Base-by-base conservation (phyloP, 2,888 invertebrate genomes). In the Scaeva pyrastri region DNA sequence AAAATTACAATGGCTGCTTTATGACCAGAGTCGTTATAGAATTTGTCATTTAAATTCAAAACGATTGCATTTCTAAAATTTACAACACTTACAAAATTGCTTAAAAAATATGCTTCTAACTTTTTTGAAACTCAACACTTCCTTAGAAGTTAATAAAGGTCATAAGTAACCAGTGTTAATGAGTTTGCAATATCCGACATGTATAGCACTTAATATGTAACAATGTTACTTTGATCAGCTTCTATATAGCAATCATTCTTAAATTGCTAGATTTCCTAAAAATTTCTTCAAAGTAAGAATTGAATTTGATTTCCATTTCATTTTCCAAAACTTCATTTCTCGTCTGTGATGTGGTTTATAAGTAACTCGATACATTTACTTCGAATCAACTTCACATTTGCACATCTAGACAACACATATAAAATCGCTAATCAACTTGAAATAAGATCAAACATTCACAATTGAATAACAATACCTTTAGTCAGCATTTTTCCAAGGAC, bases 381-480 rank as follows among this genome's bases (percentile, higher is more conserved):
- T 36, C 68, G 68, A 75, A 55, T 71, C 80, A 74, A 68, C 43
- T 55, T 60, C 52, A n/a, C n/a, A 50, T 73, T 56, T 19, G 10
- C 16, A 36, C 36, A 19, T 2, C 2, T 10, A n/a, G 3, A 14
- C 6, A 12, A 19, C 7, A 8, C 5, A 43, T n/a, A 43, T n/a
- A 43, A 36, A 81, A 82, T 76, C 76, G 72, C 71, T 85, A 86
- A 86, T 86, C 86, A 82, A 86, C 26, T 77, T 45, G 74, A 82
- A 86, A 86, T 82, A 77, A 86, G 74, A 86, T 82, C 82, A 82
- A 86, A 82, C 81, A 86, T 82, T 36, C 77, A 86, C 77, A 86
- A 86, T 86, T 82, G 73, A 86, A 86, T 71, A 82, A 73, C 76
- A 76, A 86, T 52, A 64, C 64, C 85, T 64, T 50, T 52, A 75